Base-by-base conservation (phyloP, 23 tunicate species). In the Ciona savignyi region DNA sequence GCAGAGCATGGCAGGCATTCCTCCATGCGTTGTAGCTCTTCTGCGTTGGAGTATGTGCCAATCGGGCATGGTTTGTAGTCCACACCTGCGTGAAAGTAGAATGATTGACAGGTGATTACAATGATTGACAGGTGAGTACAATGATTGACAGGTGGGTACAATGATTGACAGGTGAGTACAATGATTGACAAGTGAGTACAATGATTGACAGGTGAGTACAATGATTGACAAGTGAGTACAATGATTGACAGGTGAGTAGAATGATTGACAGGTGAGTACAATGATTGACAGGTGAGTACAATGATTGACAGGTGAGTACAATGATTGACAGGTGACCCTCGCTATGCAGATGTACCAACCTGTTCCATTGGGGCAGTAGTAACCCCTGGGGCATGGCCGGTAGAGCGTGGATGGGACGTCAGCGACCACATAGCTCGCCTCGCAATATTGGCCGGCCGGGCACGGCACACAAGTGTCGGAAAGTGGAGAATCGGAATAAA, bases 361-460 rank as follows among this genome's bases (percentile, higher is more conserved):
- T 62, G 90, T 94, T 74, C 99, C 99, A 22, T 94, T 74, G 4
- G 99, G 99, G 49, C 99, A 94, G 75, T 68, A 94, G 56, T 83
- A 88, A 4, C 99, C 99, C 9, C 31, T 63, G 0, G 90, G 83
- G 70, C 99, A 94, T 15, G 95, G 86, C 61, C 63, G 31, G 9
- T 27, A 60, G 30, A 91, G 48, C 2, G 91, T 62, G 19, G 78
- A 20, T 2, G 65, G 0, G 72, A 82, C 99, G 0, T 80, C 95
- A 22, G 86, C 68, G 32, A 82, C 80, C 9, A 80, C 81, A 27
- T 72, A 60, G 25, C 70, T 62, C 0, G 89, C 70, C 23, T 70
- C 76, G 65, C 99, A 94, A 72, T 94, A 86, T 30, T 30, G 71
- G 4, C 95, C 86, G 0, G 89, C 86, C 0, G 99, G 99, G 70